Evolutionary conservation across 2,888 invertebrate genomes (phyloP).

Genomic region (Saturnia japonica): DNA sequence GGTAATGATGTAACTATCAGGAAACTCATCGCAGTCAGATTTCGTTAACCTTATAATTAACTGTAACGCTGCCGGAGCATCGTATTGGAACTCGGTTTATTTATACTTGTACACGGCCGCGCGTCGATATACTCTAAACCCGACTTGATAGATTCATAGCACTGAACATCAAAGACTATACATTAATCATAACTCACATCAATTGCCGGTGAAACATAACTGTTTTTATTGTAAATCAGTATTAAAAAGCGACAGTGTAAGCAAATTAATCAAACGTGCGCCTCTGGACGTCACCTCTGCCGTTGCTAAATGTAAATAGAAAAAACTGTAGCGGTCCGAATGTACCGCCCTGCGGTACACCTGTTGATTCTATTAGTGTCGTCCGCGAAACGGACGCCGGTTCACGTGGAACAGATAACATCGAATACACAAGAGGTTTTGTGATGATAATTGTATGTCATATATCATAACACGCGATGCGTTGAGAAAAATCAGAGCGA

Average conservation of each 20-base stretch:
- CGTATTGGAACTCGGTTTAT: constrained; percentile 70
- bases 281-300: constrained; percentile 66
- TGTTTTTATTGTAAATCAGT: constrained; percentile 82
- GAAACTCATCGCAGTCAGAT: constrained; percentile 22
- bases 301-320: constrained; percentile 68
- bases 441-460: constrained; percentile 50
- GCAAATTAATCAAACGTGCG: constrained; percentile 76
- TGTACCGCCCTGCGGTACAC: constrained; percentile 75
- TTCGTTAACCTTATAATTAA: constrained; percentile 69
- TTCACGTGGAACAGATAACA: constrained; percentile 58
- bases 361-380: constrained; percentile 76
- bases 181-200: constrained; percentile 82
- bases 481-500: constrained; percentile 68
- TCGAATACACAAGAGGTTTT: constrained; percentile 50
- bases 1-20: constrained; percentile 36
- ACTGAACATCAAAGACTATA: constrained; percentile 76
- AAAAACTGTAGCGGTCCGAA: constrained; percentile 57
- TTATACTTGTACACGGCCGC: constrained; percentile 59
- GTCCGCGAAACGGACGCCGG: constrained; percentile 42
- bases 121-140: constrained; percentile 78
- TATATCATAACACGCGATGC: constrained; percentile 69
- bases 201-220: constrained; percentile 77
- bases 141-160: constrained; percentile 81
- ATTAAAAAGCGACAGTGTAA: constrained; percentile 79
- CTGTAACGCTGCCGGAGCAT: constrained; percentile 70